Percentiles rank a stretch among this genome's conserved stretches.
These are phyloP conservation scores for Danio aesculapii DNA, from an alignment of 2,797 vertebrate genomes.

Conservation along the genomic window DNA sequence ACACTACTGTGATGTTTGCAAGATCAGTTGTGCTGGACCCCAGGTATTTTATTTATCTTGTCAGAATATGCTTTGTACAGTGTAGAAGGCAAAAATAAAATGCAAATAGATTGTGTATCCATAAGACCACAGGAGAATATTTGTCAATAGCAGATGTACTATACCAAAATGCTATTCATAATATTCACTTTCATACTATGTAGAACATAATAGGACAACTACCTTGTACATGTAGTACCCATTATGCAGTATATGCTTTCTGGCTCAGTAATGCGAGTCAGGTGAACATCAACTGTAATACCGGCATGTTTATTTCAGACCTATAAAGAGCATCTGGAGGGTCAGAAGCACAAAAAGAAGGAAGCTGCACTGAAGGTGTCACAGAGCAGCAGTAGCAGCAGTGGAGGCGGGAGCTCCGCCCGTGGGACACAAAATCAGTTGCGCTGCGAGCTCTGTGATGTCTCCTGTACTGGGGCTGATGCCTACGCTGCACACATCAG, in stretches of 20 bases:
- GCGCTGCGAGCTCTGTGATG: constrained; percentile 96
- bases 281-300: neutral
- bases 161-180: too few species aligned
- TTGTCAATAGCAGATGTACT: too few species aligned
- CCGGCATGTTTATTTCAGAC: constrained; percentile 76
- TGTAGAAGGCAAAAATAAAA: too few species aligned
- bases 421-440: constrained; percentile 95
- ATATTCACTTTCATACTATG: too few species aligned
- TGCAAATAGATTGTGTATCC: too few species aligned
- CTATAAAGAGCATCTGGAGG: constrained; percentile 97
- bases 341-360: constrained; percentile 99
- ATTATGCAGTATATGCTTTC: too few species aligned
- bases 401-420: constrained; percentile 80
- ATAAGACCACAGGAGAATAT: too few species aligned
- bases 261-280: too few species aligned
- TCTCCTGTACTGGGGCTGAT: constrained; percentile 95
- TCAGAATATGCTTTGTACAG: too few species aligned
- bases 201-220: too few species aligned
- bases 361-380: constrained; percentile 94
- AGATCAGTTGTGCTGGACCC: constrained; percentile 98
- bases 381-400: constrained; percentile 84
- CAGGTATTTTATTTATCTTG: constrained; percentile 80
- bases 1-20: constrained; percentile 98
- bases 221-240: too few species aligned
- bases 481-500: constrained; percentile 97